Evolutionary conservation across 2,888 invertebrate species (phyloP), one percentile per base, ranked within the genome.

Genomic region (Ypsolopha sequella): DNA sequence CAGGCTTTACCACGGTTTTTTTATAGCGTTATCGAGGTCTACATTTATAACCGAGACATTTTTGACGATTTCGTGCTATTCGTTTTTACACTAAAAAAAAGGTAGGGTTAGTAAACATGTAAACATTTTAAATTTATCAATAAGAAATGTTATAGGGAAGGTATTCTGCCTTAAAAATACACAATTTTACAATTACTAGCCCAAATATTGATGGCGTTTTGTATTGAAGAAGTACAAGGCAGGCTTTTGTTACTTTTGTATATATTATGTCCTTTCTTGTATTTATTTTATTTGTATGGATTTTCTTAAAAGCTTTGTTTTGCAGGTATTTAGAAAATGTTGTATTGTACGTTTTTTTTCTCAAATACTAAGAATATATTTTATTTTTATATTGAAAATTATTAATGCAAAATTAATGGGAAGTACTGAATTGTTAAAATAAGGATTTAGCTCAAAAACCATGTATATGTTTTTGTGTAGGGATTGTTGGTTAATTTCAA

Each of bases 71-170:
- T 38, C n/a, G 44, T 51, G 46, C 7, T 46, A 46, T 51, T 51
- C 51, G 36, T 50, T 51, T 53, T 44, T 50, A 44, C 47, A 53
- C 45, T 51, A 47, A 50, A 56, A 51, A 54, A 54, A 53, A 55
- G 53, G 53, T 65, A 43, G 13, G 6, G 9, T 1, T n/a, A 4
- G 14, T 13, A 24, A 13, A 24, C 24, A 14, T 14, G 43, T 43
- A 43, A 11, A 43, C 43, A 6, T 13, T 43, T 14, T 43, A 7
- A 43, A 14, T 11, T 13, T 43, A 43, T 11, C 24, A 24, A 14
- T 0, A 43, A 14, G 9, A 13, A 13, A n/a, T 7, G 43, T 43
- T 13, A 14, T 24, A 7, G 24, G 2, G 13, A 43, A 6, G 8
- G 13, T 43, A 43, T 14, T 43, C 14, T 43, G 43, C 43, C 43